phyloP scores from a whole-genome alignment of 2,797 vertebrate species.

The Notamacropus eugenii region DNA sequence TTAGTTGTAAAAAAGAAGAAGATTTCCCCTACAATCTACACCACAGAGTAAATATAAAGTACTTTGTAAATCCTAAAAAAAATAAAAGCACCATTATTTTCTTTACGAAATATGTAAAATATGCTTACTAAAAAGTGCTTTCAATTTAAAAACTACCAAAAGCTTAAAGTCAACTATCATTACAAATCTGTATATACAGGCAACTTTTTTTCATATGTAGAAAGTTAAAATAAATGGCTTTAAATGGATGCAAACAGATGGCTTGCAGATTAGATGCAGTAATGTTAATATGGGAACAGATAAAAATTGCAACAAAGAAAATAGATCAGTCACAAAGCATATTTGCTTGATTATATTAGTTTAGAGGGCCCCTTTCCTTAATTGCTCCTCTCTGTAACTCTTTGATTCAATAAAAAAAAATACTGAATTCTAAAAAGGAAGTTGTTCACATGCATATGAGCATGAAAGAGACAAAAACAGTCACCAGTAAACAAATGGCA shows the following conservation, averaged over 20 bases:
- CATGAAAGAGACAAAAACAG: background rate
- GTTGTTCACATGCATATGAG: background rate
- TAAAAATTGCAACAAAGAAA: background rate
- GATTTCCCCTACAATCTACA: background rate
- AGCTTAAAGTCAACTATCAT: background rate
- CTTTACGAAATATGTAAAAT: background rate
- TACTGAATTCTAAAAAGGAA: background rate
- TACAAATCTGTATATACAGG: background rate
- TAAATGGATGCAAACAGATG: background rate
- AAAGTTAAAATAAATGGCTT: background rate
- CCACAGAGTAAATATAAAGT: background rate
- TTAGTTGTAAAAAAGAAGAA: background rate
- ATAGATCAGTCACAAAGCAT: constrained; percentile 1
- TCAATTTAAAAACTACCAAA: background rate
- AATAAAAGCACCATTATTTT: background rate
- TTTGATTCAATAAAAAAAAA: background rate
- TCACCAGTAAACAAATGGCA: background rate
- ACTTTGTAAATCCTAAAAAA: background rate
- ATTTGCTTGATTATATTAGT: background rate
- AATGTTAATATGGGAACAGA: constrained; percentile 7
- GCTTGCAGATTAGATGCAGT: background rate
- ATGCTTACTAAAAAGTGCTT: background rate
- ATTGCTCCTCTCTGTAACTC: background rate
- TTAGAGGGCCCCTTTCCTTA: background rate
- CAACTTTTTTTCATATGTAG: background rate